Conservation (phyloP, 2,113 vertebrate genomes). For the Anolis sagrei region DNA sequence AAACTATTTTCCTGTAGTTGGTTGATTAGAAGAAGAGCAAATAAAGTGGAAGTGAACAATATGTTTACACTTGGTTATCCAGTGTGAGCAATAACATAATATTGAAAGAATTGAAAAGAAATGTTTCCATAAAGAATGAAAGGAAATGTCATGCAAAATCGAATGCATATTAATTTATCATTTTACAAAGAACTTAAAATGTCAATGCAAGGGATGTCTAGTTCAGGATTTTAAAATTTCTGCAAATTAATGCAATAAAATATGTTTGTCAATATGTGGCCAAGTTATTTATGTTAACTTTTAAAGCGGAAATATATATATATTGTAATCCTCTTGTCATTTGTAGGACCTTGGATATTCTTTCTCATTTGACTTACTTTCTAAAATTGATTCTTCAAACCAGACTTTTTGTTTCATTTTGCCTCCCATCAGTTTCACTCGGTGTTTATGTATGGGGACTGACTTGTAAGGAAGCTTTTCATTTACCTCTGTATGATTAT, state of each 20-base stretch:
- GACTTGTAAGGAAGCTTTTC: slow-evolving; percentile 52
- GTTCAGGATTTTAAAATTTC: not conserved
- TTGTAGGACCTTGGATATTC: slow-evolving; percentile 6
- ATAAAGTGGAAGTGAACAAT: not conserved
- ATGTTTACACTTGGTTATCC: not conserved
- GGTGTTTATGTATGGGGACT: slow-evolving; percentile 59
- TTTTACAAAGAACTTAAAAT: not conserved
- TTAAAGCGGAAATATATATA: not conserved
- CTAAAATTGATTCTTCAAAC: not conserved
- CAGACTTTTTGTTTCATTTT: slow-evolving; percentile 61
- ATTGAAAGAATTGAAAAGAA: too few relatives aligned
- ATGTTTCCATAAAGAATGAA: not conserved
- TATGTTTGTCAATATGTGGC: not conserved
- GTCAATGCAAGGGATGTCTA: not conserved
- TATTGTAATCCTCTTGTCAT: slow-evolving; percentile 38
- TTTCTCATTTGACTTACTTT: slow-evolving; percentile 46
- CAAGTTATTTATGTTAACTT: not conserved
- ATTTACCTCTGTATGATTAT: not conserved
- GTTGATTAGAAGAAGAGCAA: not conserved
- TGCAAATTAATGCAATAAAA: slow-evolving; percentile 1
- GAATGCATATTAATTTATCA: not conserved
- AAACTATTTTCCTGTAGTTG: not conserved
- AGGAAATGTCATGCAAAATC: not conserved
- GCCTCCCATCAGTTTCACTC: slow-evolving; percentile 57
- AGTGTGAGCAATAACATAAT: not conserved